Evolutionary conservation across 2,797 vertebrate species (phyloP), one percentile per base, ranked within the genome.

Genomic region (Oryzias sinensis): DNA sequence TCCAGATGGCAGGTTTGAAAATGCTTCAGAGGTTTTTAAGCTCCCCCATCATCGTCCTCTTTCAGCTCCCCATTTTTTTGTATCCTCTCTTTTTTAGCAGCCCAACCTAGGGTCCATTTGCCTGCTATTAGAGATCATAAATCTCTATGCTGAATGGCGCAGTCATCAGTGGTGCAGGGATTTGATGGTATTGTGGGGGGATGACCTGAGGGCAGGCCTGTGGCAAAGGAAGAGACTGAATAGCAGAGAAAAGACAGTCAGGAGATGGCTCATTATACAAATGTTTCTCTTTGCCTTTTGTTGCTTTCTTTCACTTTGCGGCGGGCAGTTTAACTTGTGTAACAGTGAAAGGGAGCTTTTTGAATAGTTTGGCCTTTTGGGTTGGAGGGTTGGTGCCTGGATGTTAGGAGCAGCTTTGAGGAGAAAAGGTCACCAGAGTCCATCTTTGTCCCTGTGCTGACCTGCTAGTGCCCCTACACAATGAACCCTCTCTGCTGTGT

Each of bases 111-210:
- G 81, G 73, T 81, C 81, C 79, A 85, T 88, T 88, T 80, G 71
- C 81, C 82, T 72, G 60, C 84, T 82, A 88, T 90, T 86, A 89
- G 65, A 83, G 74, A 82, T 87, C 89, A 90, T 91, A 91, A 92
- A 90, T 92, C 89, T 90, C 76, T 13, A n/a, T 1, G 20, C 56
- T 84, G 88, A 91, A 90, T 86, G 76, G 83, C 14, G 56, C 73
- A 53, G 75, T 72, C 73, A 44, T 79, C 59, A 46, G 56, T 60
- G 79, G 66, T 44, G 70, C 66, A 49, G 70, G 77, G 65, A 68
- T 77, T 87, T 78, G 76, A 85, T 81, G 73, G 70, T 62, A 79
- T 59, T 68, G 65, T 56, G 42, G 76, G 84, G 74, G 50, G 46
- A 65, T 87, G 86, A 88, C 81, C 84, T 66, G 53, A n/a, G 83